A percentile compares a stretch with the other conserved stretches of the same genome.
phyloP scores from a whole-genome alignment of 2,888 invertebrate genomes.

The Petrolisthes cinctipes region DNA sequence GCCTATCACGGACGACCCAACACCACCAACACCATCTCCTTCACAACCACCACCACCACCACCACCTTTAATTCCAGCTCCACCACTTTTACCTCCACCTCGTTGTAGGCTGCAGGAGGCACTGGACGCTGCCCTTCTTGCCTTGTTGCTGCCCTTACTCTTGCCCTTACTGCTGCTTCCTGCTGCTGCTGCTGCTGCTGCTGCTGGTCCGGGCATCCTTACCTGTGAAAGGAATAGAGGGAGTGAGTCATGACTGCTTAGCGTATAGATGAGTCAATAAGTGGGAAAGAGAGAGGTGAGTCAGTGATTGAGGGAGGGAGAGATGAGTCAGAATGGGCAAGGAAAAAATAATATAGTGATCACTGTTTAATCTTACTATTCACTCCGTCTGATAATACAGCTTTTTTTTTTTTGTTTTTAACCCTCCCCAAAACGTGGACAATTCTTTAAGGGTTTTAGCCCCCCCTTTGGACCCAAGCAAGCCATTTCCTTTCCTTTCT shows the following conservation, averaged over 20 bases:
- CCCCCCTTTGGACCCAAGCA: too few relatives aligned
- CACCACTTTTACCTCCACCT: not conserved
- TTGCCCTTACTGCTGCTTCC: not conserved
- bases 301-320: too few relatives aligned
- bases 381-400: not conserved
- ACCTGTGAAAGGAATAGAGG: constrained; percentile 15
- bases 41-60: constrained; percentile 24
- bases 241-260: not conserved
- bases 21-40: not conserved
- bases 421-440: not conserved
- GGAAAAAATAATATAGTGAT: not conserved
- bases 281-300: too few relatives aligned
- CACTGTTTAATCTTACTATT: not conserved
- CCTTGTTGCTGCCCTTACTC: not conserved
- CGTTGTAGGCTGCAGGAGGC: not conserved
- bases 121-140: not conserved
- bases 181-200: constrained; percentile 1
- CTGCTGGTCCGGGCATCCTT: constrained; percentile 40
- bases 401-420: not conserved
- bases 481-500: too few relatives aligned
- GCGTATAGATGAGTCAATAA: not conserved
- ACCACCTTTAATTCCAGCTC: constrained; percentile 20
- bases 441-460: too few relatives aligned
- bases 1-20: constrained; percentile 25
- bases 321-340: not conserved